Conservation (phyloP, 2,797 vertebrate species). For the Dryobates pubescens region DNA sequence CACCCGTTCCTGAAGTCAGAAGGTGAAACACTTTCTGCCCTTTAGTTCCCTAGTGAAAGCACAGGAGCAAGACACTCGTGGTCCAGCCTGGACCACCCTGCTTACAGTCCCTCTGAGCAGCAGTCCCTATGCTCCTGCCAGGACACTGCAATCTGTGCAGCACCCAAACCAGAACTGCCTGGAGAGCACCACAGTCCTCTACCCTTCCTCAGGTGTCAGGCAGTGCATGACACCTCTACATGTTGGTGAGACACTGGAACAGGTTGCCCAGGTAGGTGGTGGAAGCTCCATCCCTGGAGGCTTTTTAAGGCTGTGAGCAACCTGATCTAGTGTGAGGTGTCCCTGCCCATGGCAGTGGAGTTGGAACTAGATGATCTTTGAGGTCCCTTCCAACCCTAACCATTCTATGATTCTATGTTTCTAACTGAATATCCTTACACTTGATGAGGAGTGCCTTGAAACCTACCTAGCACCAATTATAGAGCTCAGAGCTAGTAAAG, state of each 20-base stretch:
- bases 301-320: too few relatives aligned
- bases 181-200: not conserved
- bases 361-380: too few relatives aligned
- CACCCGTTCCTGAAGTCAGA: not conserved
- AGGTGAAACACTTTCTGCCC: not conserved
- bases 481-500: not conserved
- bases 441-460: not conserved
- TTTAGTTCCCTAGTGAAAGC: not conserved
- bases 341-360: too few relatives aligned
- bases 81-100: not conserved
- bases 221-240: fast-evolving
- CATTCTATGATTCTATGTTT: not conserved
- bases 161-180: not conserved
- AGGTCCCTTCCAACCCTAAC: too few relatives aligned
- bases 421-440: not conserved
- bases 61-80: not conserved
- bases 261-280: too few relatives aligned
- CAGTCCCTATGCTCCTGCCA: not conserved
- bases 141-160: fast-evolving
- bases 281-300: too few relatives aligned
- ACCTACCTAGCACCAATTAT: not conserved
- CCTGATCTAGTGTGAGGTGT: too few relatives aligned
- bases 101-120: not conserved
- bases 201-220: not conserved
- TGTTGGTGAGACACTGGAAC: too few relatives aligned